phyloP scores from a whole-genome alignment of 2,888 invertebrate species.

The Eremobia ochroleuca region DNA sequence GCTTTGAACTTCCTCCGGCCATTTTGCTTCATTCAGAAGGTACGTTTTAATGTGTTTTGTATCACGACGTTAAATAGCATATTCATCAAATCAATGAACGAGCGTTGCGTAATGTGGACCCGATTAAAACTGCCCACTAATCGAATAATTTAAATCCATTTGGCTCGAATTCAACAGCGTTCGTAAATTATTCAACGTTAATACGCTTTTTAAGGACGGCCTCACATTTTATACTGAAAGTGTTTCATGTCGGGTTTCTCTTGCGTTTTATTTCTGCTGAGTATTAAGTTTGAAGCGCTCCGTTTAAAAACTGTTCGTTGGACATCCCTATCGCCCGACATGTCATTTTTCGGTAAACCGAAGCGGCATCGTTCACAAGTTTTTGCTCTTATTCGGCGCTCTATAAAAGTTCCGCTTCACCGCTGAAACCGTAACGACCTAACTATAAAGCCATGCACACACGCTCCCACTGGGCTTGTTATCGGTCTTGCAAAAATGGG shows the following conservation, averaged over 20 bases:
- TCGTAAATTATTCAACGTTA: constrained; percentile 58
- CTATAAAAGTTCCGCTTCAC: constrained; percentile 70
- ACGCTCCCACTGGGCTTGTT: constrained; percentile 14
- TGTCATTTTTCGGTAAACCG: constrained; percentile 70
- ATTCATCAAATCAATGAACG: constrained; percentile 65
- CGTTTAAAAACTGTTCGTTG: constrained; percentile 45
- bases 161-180: constrained; percentile 56
- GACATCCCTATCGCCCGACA: constrained; percentile 56
- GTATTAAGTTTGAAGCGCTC: constrained; percentile 48
- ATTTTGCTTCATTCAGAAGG: constrained; percentile 44
- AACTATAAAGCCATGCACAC: constrained; percentile 56
- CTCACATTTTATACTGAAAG: constrained; percentile 36
- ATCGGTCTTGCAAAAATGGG: constrained; percentile 19
- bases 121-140: constrained; percentile 64
- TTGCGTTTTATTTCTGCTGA: constrained; percentile 44
- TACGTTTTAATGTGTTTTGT: constrained; percentile 34
- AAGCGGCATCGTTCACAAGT: constrained; percentile 59
- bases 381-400: constrained; percentile 67
- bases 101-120: constrained; percentile 55
- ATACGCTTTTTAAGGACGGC: constrained; percentile 43
- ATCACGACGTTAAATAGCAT: constrained; percentile 47
- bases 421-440: constrained; percentile 59
- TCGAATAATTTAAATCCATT: constrained; percentile 65
- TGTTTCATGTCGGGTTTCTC: constrained; percentile 28
- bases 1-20: constrained; percentile 43